Conservation (phyloP, 2,113 vertebrate genomes). For the Tamias sibiricus region DNA sequence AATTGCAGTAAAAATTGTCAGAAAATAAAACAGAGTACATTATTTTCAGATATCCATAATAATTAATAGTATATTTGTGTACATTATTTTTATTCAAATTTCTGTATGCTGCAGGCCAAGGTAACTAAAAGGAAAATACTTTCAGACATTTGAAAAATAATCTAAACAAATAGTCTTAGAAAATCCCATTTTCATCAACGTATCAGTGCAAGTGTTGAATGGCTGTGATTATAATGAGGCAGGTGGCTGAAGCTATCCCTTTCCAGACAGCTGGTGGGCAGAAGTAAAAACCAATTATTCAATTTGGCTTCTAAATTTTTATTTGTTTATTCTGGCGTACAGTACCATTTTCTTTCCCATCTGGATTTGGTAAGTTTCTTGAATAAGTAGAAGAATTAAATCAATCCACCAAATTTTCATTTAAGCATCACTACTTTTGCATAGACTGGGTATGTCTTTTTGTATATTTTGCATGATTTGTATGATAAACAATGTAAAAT, state of each 20-base stretch:
- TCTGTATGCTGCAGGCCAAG: neutral
- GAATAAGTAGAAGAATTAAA: slow-evolving; percentile 41
- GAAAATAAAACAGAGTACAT: neutral
- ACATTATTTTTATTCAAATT: slow-evolving; percentile 39
- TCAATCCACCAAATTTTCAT: slow-evolving; percentile 2
- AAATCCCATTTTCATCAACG: slow-evolving; percentile 15
- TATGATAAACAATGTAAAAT: neutral
- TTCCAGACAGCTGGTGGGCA: slow-evolving; percentile 81
- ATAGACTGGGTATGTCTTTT: neutral
- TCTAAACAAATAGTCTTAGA: slow-evolving; percentile 51
- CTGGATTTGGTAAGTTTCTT: slow-evolving; percentile 60
- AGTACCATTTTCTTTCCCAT: slow-evolving; percentile 56
- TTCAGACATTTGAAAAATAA: slow-evolving; percentile 44
- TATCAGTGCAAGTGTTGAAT: slow-evolving; percentile 48
- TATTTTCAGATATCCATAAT: slow-evolving; percentile 6
- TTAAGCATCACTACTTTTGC: slow-evolving; percentile 33
- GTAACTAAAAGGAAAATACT: slow-evolving; percentile 4
- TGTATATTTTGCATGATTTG: neutral
- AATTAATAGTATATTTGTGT: neutral
- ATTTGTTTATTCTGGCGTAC: slow-evolving; percentile 76
- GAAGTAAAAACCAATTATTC: slow-evolving; percentile 73
- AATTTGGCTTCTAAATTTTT: slow-evolving; percentile 80
- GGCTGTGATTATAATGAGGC: slow-evolving; percentile 73
- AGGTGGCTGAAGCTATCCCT: slow-evolving; percentile 75
- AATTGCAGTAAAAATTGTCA: neutral